These are phyloP conservation scores for Orthosia incerta DNA, from an alignment of 2,888 invertebrate genomes.

Conservation along the genomic window DNA sequence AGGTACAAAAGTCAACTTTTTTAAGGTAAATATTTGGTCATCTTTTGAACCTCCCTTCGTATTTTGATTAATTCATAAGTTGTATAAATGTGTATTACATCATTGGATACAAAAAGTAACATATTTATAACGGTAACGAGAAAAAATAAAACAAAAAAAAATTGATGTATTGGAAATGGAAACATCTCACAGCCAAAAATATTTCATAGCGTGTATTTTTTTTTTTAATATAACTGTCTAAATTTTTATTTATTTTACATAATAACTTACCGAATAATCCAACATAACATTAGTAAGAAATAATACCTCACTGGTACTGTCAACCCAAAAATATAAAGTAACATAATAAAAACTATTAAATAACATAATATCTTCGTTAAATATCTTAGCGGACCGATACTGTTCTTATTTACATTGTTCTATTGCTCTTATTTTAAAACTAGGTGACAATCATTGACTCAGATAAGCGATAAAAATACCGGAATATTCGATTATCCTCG, in stretches of 20 bases:
- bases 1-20: too few species aligned
- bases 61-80: neutral
- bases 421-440: conserved; percentile 6
- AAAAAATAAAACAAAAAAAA: neutral
- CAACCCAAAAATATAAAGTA: conserved; percentile 3
- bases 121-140: conserved; percentile 4
- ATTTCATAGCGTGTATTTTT: conserved; percentile 28
- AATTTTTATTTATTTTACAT: neutral
- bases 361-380: conserved; percentile 42
- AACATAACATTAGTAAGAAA: conserved; percentile 8
- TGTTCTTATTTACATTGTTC: conserved; percentile 32
- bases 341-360: conserved; percentile 7
- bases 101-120: conserved; percentile 16
- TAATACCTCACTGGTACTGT: conserved; percentile 33
- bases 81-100: neutral
- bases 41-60: too few species aligned
- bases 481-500: too few species aligned
- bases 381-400: conserved; percentile 13
- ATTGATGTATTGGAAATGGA: conserved; percentile 61
- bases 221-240: neutral
- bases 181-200: conserved; percentile 73
- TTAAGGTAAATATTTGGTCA: neutral
- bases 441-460: conserved; percentile 17
- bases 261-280: neutral
- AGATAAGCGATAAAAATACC: neutral